Conservation (phyloP, 2,113 vertebrate species). For the Bombycilla garrulus region DNA sequence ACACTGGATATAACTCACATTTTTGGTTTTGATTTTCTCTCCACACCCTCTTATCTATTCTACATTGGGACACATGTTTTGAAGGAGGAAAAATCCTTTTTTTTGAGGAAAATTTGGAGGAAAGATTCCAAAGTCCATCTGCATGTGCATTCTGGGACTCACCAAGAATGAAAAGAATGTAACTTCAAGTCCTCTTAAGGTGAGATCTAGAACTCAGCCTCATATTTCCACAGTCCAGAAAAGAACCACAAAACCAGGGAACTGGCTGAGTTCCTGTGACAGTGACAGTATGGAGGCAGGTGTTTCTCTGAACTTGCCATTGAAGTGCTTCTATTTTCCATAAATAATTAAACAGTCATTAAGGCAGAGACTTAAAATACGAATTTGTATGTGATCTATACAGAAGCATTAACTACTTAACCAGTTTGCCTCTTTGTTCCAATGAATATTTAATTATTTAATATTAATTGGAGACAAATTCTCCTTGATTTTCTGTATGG, state of each 20-base stretch:
- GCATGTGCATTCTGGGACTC: background rate
- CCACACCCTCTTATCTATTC: rapidly evolving
- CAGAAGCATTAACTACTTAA: constrained; percentile 18
- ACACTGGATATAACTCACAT: background rate
- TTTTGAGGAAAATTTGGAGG: background rate
- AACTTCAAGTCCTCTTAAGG: background rate
- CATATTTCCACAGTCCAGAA: background rate
- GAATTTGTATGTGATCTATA: background rate
- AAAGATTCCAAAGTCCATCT: rapidly evolving
- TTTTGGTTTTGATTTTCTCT: background rate
- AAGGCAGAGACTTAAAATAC: background rate
- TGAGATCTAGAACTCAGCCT: background rate
- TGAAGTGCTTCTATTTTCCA: background rate
- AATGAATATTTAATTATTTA: constrained; percentile 20
- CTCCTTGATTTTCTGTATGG: background rate
- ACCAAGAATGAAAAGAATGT: background rate
- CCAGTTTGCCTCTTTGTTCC: background rate
- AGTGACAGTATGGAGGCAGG: background rate
- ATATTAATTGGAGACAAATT: background rate
- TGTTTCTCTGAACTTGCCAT: background rate
- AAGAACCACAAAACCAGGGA: background rate
- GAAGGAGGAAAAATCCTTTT: no score
- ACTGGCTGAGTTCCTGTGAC: background rate
- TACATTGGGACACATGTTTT: background rate
- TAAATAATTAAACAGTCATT: constrained; percentile 35